Conservation (phyloP, 2,797 vertebrate species). For the Leuciscus waleckii region DNA sequence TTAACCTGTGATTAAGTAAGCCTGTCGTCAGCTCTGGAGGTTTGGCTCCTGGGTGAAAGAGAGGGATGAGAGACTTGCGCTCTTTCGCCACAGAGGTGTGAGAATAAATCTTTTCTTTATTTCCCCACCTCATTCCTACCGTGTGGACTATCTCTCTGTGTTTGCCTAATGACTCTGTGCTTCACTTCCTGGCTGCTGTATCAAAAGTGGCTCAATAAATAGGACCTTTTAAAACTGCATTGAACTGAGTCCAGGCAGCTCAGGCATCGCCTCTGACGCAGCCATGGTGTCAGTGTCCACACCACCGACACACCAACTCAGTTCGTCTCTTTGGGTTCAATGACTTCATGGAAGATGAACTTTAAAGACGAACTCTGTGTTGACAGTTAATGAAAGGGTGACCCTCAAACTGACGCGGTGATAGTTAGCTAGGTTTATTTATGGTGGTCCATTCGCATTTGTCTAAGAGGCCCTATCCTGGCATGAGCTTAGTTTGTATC, state of each 20-base stretch:
- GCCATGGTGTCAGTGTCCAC: slow-evolving; percentile 30
- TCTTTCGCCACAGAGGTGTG: slow-evolving; percentile 51
- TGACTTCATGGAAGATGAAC: slow-evolving; percentile 56
- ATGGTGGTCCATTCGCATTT: slow-evolving; percentile 14
- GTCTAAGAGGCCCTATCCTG: slow-evolving; percentile 25
- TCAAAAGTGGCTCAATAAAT: slow-evolving; percentile 53
- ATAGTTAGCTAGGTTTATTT: slow-evolving; percentile 33
- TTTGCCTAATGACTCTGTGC: slow-evolving; percentile 42
- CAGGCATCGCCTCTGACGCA: slow-evolving; percentile 43
- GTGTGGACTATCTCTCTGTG: slow-evolving; percentile 38
- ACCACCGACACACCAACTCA: slow-evolving; percentile 44
- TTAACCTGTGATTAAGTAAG: slow-evolving; percentile 59
- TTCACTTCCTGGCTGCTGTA: slow-evolving; percentile 18
- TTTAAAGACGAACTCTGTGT: slow-evolving; percentile 53
- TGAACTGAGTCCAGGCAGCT: slow-evolving; percentile 39
- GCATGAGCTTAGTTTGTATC: background rate
- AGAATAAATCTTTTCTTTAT: slow-evolving; percentile 51
- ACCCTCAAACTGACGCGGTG: slow-evolving; percentile 14
- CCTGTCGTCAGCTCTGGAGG: slow-evolving; percentile 40
- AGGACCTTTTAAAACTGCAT: slow-evolving; percentile 40
- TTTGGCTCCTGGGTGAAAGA: slow-evolving; percentile 47
- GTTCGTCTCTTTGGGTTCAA: slow-evolving; percentile 55
- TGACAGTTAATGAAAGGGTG: slow-evolving; percentile 51
- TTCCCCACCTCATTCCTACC: slow-evolving; percentile 7
- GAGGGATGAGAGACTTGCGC: slow-evolving; percentile 35